Evolutionary conservation across 1,140 invertebrate species (phyloP).

Genomic region (Thaumetopoea pityocampa): DNA sequence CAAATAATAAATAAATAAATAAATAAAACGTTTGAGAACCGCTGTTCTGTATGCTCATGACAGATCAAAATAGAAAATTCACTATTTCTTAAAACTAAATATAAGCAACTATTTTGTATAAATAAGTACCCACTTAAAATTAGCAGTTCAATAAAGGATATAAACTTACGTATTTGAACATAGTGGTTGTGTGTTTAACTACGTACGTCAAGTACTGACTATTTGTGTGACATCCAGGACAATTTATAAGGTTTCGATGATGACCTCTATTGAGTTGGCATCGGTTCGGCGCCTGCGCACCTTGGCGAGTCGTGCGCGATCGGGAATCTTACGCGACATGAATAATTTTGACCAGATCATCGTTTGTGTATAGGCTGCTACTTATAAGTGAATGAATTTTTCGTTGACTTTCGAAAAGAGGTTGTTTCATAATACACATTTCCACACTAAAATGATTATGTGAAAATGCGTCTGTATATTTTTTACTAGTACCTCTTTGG

Average conservation of each 20-base stretch:
- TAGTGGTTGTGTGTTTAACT: slow-evolving; percentile 45
- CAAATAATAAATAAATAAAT: too few species aligned
- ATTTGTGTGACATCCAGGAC: slow-evolving; percentile 24
- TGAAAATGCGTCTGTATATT: too few species aligned
- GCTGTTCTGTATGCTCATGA: too few species aligned
- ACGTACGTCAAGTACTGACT: slow-evolving; percentile 46
- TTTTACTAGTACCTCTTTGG: too few species aligned
- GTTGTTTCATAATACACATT: too few species aligned
- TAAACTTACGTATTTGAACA: slow-evolving; percentile 65
- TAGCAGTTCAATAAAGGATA: slow-evolving; percentile 6
- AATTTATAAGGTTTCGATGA: slow-evolving; percentile 56
- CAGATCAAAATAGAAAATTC: too few species aligned
- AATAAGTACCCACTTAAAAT: slow-evolving; percentile 1
- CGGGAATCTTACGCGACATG: slow-evolving; percentile 45
- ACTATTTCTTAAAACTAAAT: too few species aligned
- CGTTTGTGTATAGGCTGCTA: slow-evolving; percentile 40
- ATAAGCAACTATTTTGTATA: too few species aligned
- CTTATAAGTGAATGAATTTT: not conserved
- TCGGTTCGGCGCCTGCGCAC: slow-evolving; percentile 42
- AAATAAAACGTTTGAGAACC: too few species aligned
- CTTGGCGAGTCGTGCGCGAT: slow-evolving; percentile 42
- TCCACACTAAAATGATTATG: too few species aligned
- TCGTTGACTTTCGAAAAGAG: not conserved
- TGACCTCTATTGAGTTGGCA: slow-evolving; percentile 54
- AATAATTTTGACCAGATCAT: slow-evolving; percentile 44